These are phyloP conservation scores for Stomorhina lunata DNA, from an alignment of 2,888 invertebrate species.

Conservation along the genomic window DNA sequence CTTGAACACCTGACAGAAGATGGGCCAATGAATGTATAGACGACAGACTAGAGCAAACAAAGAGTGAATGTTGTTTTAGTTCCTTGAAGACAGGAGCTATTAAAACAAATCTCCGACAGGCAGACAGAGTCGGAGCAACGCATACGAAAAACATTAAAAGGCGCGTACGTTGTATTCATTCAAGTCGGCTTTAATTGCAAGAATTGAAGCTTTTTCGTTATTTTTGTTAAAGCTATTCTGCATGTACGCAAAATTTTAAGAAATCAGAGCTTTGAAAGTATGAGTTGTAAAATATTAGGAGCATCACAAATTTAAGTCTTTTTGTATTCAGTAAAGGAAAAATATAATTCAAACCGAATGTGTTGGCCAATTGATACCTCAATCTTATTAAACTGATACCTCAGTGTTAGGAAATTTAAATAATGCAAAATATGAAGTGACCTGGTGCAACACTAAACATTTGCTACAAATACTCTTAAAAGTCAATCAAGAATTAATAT, in stretches of 20 bases:
- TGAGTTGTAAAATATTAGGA: background rate
- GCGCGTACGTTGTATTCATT: background rate
- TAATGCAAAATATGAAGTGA: too few species aligned
- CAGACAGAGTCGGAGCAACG: background rate
- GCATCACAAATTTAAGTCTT: background rate
- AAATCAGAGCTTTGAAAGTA: background rate
- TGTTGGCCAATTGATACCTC: too few species aligned
- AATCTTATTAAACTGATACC: too few species aligned
- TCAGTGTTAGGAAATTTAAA: too few species aligned
- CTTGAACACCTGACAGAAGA: constrained; percentile 60
- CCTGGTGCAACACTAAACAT: too few species aligned
- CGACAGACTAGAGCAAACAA: background rate
- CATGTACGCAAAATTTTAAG: background rate
- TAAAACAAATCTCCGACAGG: constrained; percentile 3
- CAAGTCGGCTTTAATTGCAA: constrained; percentile 1
- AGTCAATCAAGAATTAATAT: too few species aligned
- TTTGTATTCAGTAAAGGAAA: background rate
- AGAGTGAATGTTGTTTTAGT: constrained; percentile 62
- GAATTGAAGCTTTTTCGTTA: background rate
- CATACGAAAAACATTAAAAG: background rate
- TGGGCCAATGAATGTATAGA: background rate
- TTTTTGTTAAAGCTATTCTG: background rate
- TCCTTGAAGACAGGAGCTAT: constrained; percentile 17
- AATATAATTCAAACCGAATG: too few species aligned
- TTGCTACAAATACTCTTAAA: too few species aligned